Base-by-base conservation (phyloP, 2,797 vertebrate species). In the Chiloscyllium punctatum region DNA sequence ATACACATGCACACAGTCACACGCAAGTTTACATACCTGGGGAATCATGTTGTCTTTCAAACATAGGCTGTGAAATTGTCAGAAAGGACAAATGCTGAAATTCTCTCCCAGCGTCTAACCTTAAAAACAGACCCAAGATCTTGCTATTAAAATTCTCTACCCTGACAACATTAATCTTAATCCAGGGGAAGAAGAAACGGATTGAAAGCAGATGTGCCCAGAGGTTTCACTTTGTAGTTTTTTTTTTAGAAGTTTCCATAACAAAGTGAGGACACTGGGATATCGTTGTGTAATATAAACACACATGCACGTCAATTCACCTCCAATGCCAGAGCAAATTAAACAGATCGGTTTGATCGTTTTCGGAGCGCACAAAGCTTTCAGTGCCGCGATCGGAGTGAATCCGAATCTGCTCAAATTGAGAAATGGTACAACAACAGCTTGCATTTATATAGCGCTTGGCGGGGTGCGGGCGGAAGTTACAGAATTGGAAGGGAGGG, bases 191-290 rank as follows among this genome's bases (percentile, higher is more conserved):
- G 71, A 71, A 51, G n/a, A 42, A 88, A 11, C 8, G 21, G 69
- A 95, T 95, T 74, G 94, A 95, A 95, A 95, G 71, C 94, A 95
- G 94, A 95, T 95, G 94, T 95, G 94, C 48, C 13, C 27, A 77
- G 42, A 95, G 94, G 27, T 95, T 95, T 95, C 33, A 53, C 94
- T 95, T 95, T 77, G 94, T 95, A 77, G 94, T 72, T 95, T 74
- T 94, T 51, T 51, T n/a, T 53, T 33, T 3, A 79, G 33, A 74
- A 72, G 71, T 77, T 95, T 74, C 94, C 94, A 95, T 77, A 53
- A 95, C 94, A 95, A 95, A 95, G 71, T 51, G 71, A 95, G 94
- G 48, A 77, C 48, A 57, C 53, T 95, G 69, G 27, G 94, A 53
- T 95, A 71, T 95, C 42, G 27, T 48, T 66, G 18, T 72, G 94